These are phyloP conservation scores for Enteromius unitaeniatus DNA, from an alignment of 2,797 vertebrate genomes.

Conservation along the genomic window DNA sequence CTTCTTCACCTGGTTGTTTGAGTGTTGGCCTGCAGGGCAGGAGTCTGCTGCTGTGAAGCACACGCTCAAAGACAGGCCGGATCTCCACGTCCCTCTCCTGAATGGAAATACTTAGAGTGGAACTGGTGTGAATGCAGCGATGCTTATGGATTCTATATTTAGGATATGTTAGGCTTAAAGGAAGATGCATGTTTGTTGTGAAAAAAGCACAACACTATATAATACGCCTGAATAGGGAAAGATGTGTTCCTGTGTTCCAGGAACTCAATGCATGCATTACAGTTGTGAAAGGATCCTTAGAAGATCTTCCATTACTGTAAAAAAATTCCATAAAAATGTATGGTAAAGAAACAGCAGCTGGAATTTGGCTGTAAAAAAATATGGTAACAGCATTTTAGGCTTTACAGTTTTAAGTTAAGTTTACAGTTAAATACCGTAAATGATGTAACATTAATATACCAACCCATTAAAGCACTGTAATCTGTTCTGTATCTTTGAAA, in stretches of 20 bases:
- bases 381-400: too few species aligned
- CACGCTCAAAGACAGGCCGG: background rate
- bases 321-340: too few species aligned
- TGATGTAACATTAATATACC: too few species aligned
- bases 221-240: background rate
- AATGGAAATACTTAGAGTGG: slow-evolving; percentile 10
- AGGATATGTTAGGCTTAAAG: slow-evolving; percentile 21
- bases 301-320: background rate
- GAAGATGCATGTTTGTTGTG: background rate
- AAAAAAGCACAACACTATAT: background rate
- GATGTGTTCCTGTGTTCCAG: background rate
- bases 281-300: background rate
- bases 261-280: background rate
- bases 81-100: background rate
- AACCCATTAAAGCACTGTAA: too few species aligned
- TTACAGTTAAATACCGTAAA: too few species aligned
- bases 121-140: slow-evolving; percentile 6
- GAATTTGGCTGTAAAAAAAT: too few species aligned
- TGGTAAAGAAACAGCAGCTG: too few species aligned
- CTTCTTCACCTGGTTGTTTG: slow-evolving; percentile 69
- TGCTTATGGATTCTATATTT: slow-evolving; percentile 8
- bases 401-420: too few species aligned
- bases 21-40: slow-evolving; percentile 70
- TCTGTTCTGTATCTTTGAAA: too few species aligned
- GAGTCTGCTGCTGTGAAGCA: slow-evolving; percentile 58